These are phyloP conservation scores for Aphelinus certus DNA, from an alignment of 1,140 invertebrate genomes.

Conservation along the genomic window DNA sequence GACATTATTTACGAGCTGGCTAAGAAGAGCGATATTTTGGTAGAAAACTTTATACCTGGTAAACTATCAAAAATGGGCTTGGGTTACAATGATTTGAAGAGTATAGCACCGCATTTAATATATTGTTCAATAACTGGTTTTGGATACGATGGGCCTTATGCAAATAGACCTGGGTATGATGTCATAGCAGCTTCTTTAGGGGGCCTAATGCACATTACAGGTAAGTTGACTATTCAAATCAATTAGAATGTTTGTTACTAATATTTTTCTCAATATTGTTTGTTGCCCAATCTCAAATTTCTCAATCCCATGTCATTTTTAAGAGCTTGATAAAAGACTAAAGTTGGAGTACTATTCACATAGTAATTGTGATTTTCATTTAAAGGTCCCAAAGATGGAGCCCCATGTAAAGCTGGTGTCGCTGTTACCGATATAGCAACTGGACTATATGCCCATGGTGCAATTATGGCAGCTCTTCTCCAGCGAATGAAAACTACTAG, in stretches of 20 bases:
- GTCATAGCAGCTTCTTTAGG: conserved; percentile 93
- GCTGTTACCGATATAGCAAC: conserved; percentile 94
- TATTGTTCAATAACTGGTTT: conserved; percentile 96
- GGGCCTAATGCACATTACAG: conserved; percentile 90
- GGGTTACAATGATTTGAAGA: conserved; percentile 80
- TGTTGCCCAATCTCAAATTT: neutral
- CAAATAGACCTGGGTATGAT: conserved; percentile 89
- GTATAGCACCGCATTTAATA: conserved; percentile 82
- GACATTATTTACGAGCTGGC: conserved; percentile 80
- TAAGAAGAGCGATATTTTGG: conserved; percentile 83
- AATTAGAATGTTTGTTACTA: neutral
- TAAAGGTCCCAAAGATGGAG: conserved; percentile 72
- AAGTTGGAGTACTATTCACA: too few relatives aligned
- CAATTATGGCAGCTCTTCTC: conserved; percentile 90
- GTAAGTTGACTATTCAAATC: conserved; percentile 68
- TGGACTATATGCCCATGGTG: conserved; percentile 94
- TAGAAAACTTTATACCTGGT: conserved; percentile 96
- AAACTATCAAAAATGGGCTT: conserved; percentile 82
- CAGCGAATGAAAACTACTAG: conserved; percentile 79
- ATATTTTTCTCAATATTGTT: neutral
- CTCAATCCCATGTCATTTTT: neutral
- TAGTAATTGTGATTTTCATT: neutral
- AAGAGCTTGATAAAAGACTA: too few relatives aligned
- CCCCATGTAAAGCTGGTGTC: conserved; percentile 92
- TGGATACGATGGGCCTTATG: conserved; percentile 87